Evolutionary conservation across 1,140 invertebrate species (phyloP), one percentile per base, ranked within the genome.

Genomic region (Cataglyphis hispanica): DNA sequence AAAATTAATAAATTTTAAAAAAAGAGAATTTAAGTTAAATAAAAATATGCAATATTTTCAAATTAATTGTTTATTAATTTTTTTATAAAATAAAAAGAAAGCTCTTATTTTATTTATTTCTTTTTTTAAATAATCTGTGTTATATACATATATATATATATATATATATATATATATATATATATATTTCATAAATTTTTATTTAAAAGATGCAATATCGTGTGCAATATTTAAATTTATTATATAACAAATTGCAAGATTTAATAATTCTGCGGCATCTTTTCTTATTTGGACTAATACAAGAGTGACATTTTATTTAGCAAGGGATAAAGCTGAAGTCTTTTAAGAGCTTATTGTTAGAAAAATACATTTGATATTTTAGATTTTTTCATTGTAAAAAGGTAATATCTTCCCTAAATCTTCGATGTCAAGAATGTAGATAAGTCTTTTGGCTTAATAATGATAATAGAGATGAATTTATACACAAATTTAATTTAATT

Each of bases 351-450:
- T 74, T 40, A 31, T 31, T 31, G 31, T 31, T 31, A 46, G 40
- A 74, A 72, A 19, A 46, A 63, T 50, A 27, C 27, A 25, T 72
- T 86, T 50, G 37, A 31, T 37, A n/a, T 81, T 87, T 87, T 50
- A 56, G 74, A 53, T 83, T 87, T 67, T 34, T 60, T 75, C 85
- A 50, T 85, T 69, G 69, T 83, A 58, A 77, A 86, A 72, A 72
- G 16, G 37, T 63, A 60, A 37, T 61, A n/a, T 2, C 60, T 37
- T 37, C 40, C 27, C 4, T 46, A 58, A 43, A 61, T 50, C 37
- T 61, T 43, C 10, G 13, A 22, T 78, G 78, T 87, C 64, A 16
- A 85, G 56, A 34, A 22, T n/a, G 40, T n/a, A 31, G 10, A 19
- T 10, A 22, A 46, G n/a, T 22, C 56, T 50, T 61, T 16, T 19